phyloP scores from a whole-genome alignment of 2,888 invertebrate species.

The Mythimna loreyi region DNA sequence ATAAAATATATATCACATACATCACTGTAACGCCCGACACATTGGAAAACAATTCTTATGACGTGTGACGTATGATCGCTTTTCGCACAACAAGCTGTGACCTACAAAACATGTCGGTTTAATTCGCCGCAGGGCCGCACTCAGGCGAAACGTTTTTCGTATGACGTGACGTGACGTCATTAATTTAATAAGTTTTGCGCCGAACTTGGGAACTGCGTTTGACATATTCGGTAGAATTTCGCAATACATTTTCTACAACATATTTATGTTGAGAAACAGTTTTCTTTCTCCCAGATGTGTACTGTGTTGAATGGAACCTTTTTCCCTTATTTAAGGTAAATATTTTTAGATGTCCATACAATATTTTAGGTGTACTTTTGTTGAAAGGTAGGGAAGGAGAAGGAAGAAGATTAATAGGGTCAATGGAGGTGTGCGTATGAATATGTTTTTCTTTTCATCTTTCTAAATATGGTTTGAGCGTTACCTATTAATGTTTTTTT shows the following conservation, averaged over 20 bases:
- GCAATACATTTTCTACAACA: slow-evolving; percentile 25
- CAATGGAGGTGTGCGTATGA: background rate
- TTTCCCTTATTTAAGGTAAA: slow-evolving; percentile 41
- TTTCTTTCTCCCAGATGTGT: slow-evolving; percentile 27
- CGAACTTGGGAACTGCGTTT: slow-evolving; percentile 44
- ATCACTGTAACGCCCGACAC: slow-evolving; percentile 59
- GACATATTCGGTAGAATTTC: slow-evolving; percentile 49
- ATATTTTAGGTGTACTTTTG: slow-evolving; percentile 35
- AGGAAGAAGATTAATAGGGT: slow-evolving; percentile 15
- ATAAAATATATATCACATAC: slow-evolving; percentile 69
- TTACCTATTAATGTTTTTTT: background rate
- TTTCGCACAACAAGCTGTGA: slow-evolving; percentile 74
- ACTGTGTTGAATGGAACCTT: slow-evolving; percentile 37
- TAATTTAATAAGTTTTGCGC: slow-evolving; percentile 68
- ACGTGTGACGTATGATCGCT: slow-evolving; percentile 67
- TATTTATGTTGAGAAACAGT: slow-evolving; percentile 13
- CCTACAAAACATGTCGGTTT: slow-evolving; percentile 83
- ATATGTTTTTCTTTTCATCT: background rate
- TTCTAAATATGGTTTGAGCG: background rate
- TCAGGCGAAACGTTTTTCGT: slow-evolving; percentile 71
- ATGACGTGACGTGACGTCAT: slow-evolving; percentile 72
- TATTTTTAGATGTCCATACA: slow-evolving; percentile 38
- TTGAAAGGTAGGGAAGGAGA: slow-evolving; percentile 5
- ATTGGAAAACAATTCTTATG: slow-evolving; percentile 74
- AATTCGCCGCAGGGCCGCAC: slow-evolving; percentile 79